Evolutionary conservation across 2,888 invertebrate genomes (phyloP), one percentile per base, ranked within the genome.

Genomic region (Lithophane socia): DNA sequence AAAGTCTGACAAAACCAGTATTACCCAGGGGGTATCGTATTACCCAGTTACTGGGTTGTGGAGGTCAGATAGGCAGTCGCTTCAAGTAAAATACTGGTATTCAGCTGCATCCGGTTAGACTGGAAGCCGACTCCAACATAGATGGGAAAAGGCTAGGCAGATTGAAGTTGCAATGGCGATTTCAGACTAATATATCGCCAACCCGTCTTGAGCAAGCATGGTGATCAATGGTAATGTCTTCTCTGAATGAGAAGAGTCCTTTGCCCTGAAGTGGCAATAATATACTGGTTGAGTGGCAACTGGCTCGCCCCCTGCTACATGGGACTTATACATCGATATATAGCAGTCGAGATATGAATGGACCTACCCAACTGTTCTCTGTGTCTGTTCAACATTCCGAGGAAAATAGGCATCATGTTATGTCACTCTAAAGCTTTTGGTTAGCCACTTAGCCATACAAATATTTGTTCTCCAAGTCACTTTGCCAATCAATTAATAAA

Each of bases 401-500:
- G 0, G 12, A 18, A 18, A n/a, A 68, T 3, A 24, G 13, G 18
- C 1, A 3, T 12, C 1, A 12, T 47, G 12, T 3, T 21, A 67
- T 58, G 29, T 58, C 2, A n/a, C 29, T 42, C 63, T 56, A 49
- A 58, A 81, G 56, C 29, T 75, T 74, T 24, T 16, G 29, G 29
- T 9, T 74, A 44, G 2, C 44, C 64, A 74, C 63, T 64, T 56
- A 82, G 7, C 37, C 9, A 18, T 10, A 49, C 56, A 82, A 82
- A 82, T 56, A 67, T 82, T 76, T 61, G 65, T 60, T 47, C 13
- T 12, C 18, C 1, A 37, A 49, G 47, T 8, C 24, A 65, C 52
- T 73, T 21, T 9, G 13, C 63, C 16, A 56, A 44, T 76, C 56
- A 66, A 76, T 81, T 58, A 64, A 64, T 76, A 49, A 2, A 79